These are phyloP conservation scores for Thera britannica DNA, from an alignment of 2,888 invertebrate genomes.

Conservation along the genomic window DNA sequence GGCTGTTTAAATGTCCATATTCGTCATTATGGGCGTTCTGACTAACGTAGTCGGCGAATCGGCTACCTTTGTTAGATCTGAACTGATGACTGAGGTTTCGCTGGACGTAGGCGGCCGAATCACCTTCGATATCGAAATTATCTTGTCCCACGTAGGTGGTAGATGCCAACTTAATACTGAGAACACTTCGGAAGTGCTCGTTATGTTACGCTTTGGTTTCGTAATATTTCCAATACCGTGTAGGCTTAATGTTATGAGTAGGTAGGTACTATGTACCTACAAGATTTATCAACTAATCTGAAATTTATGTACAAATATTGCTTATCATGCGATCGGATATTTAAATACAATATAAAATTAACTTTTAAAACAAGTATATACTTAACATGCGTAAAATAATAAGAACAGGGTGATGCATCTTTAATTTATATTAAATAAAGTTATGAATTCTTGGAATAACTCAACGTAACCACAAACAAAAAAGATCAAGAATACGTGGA, in stretches of 20 bases:
- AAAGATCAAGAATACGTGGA: constrained; percentile 10
- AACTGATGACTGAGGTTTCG: constrained; percentile 74
- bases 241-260: constrained; percentile 49
- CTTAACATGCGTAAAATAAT: neutral
- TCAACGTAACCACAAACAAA: constrained; percentile 20
- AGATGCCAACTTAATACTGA: constrained; percentile 57
- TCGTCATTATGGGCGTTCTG: constrained; percentile 76
- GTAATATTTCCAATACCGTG: constrained; percentile 56
- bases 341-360: neutral
- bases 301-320: constrained; percentile 12
- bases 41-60: constrained; percentile 73
- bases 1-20: constrained; percentile 78
- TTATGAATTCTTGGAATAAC: constrained; percentile 10
- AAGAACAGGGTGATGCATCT: neutral
- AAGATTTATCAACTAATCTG: constrained; percentile 46
- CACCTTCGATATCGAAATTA: constrained; percentile 78
- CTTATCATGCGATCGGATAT: neutral
- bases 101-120: constrained; percentile 75
- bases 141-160: constrained; percentile 70
- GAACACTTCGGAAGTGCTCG: constrained; percentile 61
- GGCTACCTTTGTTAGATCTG: constrained; percentile 75
- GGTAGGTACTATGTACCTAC: neutral
- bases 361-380: neutral
- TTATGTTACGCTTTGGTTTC: constrained; percentile 58
- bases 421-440: neutral